Evolutionary conservation across 2,113 vertebrate species (phyloP).

Genomic region (Cyprichromis sp.): DNA sequence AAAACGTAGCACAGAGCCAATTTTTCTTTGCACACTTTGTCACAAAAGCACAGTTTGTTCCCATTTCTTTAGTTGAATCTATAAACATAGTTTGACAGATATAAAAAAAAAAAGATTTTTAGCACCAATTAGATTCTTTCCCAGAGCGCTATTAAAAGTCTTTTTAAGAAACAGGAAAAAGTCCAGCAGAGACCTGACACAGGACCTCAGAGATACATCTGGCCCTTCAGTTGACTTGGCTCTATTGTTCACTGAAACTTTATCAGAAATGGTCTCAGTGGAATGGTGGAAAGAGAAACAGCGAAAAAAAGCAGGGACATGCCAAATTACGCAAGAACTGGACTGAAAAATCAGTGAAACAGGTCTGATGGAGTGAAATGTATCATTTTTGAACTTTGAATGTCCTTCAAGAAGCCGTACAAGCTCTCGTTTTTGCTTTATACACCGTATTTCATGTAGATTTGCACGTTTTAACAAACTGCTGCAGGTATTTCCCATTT

Average conservation of each 20-base stretch:
- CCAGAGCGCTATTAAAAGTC: not conserved
- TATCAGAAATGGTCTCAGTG: not conserved
- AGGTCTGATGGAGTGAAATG: not conserved
- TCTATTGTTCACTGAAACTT: not conserved
- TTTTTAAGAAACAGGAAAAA: not conserved
- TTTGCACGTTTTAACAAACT: not conserved
- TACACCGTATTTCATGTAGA: not conserved
- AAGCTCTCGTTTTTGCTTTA: not conserved
- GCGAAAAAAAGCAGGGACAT: not conserved
- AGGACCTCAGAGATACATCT: not conserved
- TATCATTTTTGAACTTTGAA: not conserved
- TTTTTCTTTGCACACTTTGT: not conserved
- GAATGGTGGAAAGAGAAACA: not conserved
- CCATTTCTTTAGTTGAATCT: not conserved
- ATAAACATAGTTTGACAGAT: not conserved
- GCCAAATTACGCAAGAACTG: not conserved
- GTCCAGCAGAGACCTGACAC: not conserved
- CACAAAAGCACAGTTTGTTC: not conserved
- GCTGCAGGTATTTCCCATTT: not conserved
- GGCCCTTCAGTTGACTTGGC: not conserved
- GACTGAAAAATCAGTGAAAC: not conserved
- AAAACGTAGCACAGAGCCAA: not conserved
- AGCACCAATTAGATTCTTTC: not conserved
- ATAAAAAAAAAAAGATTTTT: not conserved
- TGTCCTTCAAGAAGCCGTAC: not conserved